Conservation (phyloP, 1,140 invertebrate species). For the Tenebrio molitor region DNA sequence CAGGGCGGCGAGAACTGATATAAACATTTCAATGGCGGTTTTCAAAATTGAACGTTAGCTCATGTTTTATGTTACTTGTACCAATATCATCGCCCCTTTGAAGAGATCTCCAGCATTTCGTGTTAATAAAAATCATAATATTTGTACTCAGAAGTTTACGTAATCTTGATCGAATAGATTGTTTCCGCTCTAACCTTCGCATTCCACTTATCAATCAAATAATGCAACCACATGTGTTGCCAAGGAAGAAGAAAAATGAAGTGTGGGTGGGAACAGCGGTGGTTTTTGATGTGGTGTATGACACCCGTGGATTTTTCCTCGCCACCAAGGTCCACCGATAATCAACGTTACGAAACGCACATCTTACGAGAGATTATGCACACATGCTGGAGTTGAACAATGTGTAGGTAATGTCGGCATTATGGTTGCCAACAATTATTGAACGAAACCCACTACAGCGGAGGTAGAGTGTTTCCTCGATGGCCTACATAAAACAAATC, state of each 20-base stretch:
- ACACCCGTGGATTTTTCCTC: not conserved
- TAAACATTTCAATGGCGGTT: conserved; percentile 1
- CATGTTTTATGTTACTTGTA: not conserved
- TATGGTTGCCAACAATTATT: conserved; percentile 28
- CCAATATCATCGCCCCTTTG: conserved; percentile 23
- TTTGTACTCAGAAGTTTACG: conserved; percentile 25
- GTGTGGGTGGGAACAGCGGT: not conserved
- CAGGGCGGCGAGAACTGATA: not conserved
- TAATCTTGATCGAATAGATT: conserved; percentile 32
- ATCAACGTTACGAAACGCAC: not conserved
- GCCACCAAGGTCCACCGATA: not conserved
- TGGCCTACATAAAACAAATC: conserved; percentile 38
- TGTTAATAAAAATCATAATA: conserved; percentile 16
- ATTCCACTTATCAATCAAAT: conserved; percentile 20
- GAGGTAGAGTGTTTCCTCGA: conserved; percentile 36
- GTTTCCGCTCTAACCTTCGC: conserved; percentile 32
- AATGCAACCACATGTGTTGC: not conserved
- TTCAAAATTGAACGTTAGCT: conserved; percentile 1
- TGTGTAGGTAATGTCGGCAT: conserved; percentile 8
- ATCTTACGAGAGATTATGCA: not conserved
- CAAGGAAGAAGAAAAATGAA: not conserved
- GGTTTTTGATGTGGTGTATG: not conserved
- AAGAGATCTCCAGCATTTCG: conserved; percentile 4
- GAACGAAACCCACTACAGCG: conserved; percentile 5
- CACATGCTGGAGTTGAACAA: conserved; percentile 8